Evolutionary conservation across 2,888 invertebrate species (phyloP), one percentile per base, ranked within the genome.

Genomic region (Strigamia maritima): DNA sequence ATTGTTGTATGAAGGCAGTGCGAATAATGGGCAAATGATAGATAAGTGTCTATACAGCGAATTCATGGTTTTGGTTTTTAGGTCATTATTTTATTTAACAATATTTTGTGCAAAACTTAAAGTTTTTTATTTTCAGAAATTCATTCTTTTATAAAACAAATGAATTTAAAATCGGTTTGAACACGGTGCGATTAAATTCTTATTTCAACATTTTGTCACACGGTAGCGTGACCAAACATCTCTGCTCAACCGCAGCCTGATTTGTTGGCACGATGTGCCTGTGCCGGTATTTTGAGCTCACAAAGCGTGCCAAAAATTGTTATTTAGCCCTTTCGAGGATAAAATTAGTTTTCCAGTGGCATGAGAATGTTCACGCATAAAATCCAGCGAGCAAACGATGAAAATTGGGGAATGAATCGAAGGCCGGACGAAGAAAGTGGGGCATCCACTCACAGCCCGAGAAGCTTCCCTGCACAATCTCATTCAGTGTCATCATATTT

Each of bases 271-370:
- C 40, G 10, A 40, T 60, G 60, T 60, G 60, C 19, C 22, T 19
- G 60, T 19, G 60, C 60, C 60, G 60, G 60, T 60, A 60, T 60
- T 60, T 60, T 60, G 22, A 60, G 60, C 60, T 60, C 60, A 60
- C 12, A 60, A 60, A 16, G 22, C 60, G 60, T 60, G 60, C 60
- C 60, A 60, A 60, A 60, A 60, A 60, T 60, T 19, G 19, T 60
- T 22, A 19, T 22, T 49, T 49, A 6, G 4, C 49, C 49, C 19
- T 49, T 49, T 49, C 49, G 8, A 49, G 49, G 49, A 49, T 49
- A 49, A 49, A 49, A 49, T 49, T 49, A 49, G 49, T 6, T 49
- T 49, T 10, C 49, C 49, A 16, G 49, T 49, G 6, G 49, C 49
- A 49, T 49, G 49, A 49, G 49, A 49, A 49, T 49, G 49, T 49